A percentile compares a stretch with the other conserved stretches of the same genome.
phyloP scores from a whole-genome alignment of 2,888 invertebrate genomes.

The Tridacna gigas region DNA sequence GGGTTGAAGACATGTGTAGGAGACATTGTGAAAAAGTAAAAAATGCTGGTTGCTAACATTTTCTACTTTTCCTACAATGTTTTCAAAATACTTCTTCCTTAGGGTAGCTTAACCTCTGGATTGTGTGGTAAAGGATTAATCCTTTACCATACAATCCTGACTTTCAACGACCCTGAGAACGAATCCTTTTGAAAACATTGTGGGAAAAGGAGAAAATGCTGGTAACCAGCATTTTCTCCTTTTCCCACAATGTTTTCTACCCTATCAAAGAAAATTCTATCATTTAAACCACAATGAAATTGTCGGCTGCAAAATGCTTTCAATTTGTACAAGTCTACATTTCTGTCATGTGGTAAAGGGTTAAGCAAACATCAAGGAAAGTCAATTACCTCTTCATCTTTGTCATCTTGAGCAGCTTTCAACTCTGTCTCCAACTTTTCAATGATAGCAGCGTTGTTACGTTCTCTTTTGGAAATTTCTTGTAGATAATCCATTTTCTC shows the following conservation, averaged over 20 bases:
- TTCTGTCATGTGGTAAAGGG: background rate
- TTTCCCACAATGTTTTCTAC: background rate
- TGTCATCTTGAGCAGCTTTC: slow-evolving; percentile 81
- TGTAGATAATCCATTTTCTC: slow-evolving; percentile 82
- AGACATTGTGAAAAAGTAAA: no score
- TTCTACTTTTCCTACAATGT: no score
- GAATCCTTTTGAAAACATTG: background rate
- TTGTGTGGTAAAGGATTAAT: no score
- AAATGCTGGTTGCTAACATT: no score
- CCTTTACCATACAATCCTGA: no score
- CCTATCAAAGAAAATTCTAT: no score
- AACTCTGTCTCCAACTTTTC: slow-evolving; percentile 83
- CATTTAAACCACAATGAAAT: no score
- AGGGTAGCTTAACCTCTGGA: no score
- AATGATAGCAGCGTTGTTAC: slow-evolving; percentile 82
- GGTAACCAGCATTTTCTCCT: background rate
- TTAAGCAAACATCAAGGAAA: no score
- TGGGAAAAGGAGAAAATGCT: background rate
- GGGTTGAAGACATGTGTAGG: no score
- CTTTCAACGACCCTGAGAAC: no score
- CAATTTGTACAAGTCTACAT: background rate
- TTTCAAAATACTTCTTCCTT: no score
- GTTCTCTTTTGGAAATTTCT: slow-evolving; percentile 81
- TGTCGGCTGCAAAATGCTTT: background rate
- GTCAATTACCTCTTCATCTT: slow-evolving; percentile 81